Evolutionary conservation across 1,140 invertebrate genomes (phyloP), one percentile per base, ranked within the genome.

Genomic region (Drosophila sp.): DNA sequence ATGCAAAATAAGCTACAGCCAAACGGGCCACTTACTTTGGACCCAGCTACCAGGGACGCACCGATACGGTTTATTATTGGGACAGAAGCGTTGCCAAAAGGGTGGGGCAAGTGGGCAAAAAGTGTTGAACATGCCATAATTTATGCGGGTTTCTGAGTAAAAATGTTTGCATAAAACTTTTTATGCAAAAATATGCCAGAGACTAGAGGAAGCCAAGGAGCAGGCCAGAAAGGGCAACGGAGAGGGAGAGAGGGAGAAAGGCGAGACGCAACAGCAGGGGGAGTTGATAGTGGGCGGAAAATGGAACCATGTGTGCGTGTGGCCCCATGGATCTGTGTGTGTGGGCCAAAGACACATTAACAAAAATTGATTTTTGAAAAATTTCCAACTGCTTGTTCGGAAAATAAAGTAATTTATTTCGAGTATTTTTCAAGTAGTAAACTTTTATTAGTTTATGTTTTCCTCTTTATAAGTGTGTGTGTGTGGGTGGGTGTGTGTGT

Each of bases 371-470:
- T 87, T 89, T 89, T 87, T 80, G 72, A 89, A 72, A 72, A 81
- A 60, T 86, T 57, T 70, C 69, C 47, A 70, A 75, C 68, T 77
- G 55, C 80, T 79, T 47, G 71, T 79, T 87, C 79, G 47, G 66
- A 86, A 89, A 87, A 87, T 87, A 80, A 89, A 89, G 83, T 76
- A 83, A 87, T 87, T 87, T 89, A 66, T 87, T 89, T 81, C 78
- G 71, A 75, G 64, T 64, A 84, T 84, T 84, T 84, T 75, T 79
- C 60, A 11, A 75, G 75, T 70, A 70, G 71, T 76, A 80, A 86
- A 87, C 72, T 89, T 87, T 89, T 84, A 87, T 89, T 89, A 87
- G 84, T 83, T 89, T 86, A 76, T 70, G 76, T 81, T 79, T 50
- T n/a, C 44, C 44, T 25, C 25, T n/a, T 69, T 70, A 85, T 85